Percentiles rank a stretch among this genome's conserved stretches.
These are phyloP conservation scores for Zygogramma bicolorata DNA, from an alignment of 2,888 invertebrate species.

Conservation along the genomic window DNA sequence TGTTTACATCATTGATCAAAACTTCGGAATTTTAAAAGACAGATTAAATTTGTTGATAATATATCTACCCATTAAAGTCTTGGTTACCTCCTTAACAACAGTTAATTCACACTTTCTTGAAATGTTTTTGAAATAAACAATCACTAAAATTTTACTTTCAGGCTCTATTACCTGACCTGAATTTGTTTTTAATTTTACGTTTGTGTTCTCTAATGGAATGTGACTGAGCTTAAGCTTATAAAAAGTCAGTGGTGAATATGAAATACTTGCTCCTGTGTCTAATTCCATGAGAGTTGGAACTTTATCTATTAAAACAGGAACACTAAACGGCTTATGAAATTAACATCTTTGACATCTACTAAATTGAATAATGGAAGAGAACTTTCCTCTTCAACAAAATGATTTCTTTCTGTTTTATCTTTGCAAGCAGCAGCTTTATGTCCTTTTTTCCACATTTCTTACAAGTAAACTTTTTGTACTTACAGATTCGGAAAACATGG, in stretches of 20 bases:
- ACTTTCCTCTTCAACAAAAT: no score
- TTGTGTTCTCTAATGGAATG: background rate
- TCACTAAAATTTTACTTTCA: background rate
- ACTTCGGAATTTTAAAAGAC: no score
- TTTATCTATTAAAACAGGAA: background rate
- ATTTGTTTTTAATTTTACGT: slow-evolving; percentile 8
- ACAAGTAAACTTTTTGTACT: slow-evolving; percentile 22
- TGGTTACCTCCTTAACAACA: background rate
- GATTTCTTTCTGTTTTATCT: no score
- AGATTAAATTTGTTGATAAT: slow-evolving; percentile 8
- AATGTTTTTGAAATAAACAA: background rate
- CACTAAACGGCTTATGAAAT: background rate
- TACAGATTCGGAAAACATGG: no score
- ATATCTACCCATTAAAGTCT: slow-evolving; percentile 3
- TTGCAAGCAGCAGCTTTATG: slow-evolving; percentile 14
- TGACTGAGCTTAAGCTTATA: background rate
- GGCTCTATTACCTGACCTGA: slow-evolving; percentile 2
- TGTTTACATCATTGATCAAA: no score
- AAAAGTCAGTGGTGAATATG: slow-evolving; percentile 19
- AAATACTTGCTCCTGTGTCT: slow-evolving; percentile 27
- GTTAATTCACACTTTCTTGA: background rate
- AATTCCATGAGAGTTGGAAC: no score
- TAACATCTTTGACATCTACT: background rate
- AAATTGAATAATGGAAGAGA: slow-evolving; percentile 1
- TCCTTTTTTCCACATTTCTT: slow-evolving; percentile 19